Base-by-base conservation (phyloP, 2,888 invertebrate species). In the Brenthis hecate region DNA sequence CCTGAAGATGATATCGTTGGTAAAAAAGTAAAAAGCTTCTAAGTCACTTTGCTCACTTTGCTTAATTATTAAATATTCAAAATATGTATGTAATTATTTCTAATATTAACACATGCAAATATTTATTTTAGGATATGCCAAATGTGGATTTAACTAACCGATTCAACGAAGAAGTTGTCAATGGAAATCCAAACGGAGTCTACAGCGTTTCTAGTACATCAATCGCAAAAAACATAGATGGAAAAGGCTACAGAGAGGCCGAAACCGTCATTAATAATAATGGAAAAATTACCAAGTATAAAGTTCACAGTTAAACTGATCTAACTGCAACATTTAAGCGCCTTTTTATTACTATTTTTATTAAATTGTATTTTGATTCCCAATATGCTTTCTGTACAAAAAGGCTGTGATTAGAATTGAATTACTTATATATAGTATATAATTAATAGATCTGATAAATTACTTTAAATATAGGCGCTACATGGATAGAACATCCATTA, bases 211-310 rank as follows among this genome's bases (percentile, higher is more conserved):
- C 95, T 57, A 94, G 95, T 16, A 94, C 95, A 1, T 95, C 96
- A 0, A 94, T 85, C 76, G 93, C 95, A 36, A 89, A 93, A 2
- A 93, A 94, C 75, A 78, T 94, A 43, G 93, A 96, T 79, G 96
- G 96, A 4, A 88, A 94, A 74, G 89, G 81, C 62, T 89, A 87
- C 72, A 94, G 95, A 72, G 91, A 93, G 57, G 94, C 96, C 0
- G 89, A 94, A 56, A 96, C 96, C 11, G 90, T 94, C 0, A 91
- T 96, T 65, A 95, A 96, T 79, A 94, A 96, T 76, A 96, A 97
- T 79, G 97, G 97, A 72, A 95, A 95, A 80, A 80, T 96, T 55
- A 94, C 94, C 66, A 93, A 93, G 58, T 95, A 95, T 79, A 91
- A 91, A 51, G 94, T 94, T 6, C 72, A 81, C 16, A 85, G 73